These are phyloP conservation scores for Epinotia bilunana DNA, from an alignment of 2,888 invertebrate genomes.

Conservation along the genomic window DNA sequence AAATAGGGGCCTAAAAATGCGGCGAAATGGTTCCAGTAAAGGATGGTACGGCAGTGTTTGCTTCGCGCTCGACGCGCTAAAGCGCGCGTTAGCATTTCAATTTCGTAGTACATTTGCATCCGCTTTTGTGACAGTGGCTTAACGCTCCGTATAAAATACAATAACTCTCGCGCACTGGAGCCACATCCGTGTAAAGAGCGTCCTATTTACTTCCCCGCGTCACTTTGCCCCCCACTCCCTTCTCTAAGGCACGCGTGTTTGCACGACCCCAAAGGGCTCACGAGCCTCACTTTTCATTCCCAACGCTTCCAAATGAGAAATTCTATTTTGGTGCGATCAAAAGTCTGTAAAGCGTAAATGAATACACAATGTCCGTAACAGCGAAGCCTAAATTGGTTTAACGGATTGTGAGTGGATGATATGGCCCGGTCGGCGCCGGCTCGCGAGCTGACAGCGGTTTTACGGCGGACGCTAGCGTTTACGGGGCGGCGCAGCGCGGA, in stretches of 20 bases:
- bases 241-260: slow-evolving; percentile 12
- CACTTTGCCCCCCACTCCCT: slow-evolving; percentile 6
- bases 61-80: no score
- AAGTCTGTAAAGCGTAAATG: slow-evolving; percentile 39
- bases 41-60: no score
- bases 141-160: slow-evolving; percentile 18
- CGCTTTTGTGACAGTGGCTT: background rate
- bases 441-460: slow-evolving; percentile 2
- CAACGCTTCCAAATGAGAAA: slow-evolving; percentile 38
- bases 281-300: slow-evolving; percentile 39
- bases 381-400: slow-evolving; percentile 40
- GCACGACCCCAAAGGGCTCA: slow-evolving; percentile 23
- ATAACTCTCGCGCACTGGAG: slow-evolving; percentile 11
- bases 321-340: slow-evolving; percentile 36
- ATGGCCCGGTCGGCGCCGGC: background rate
- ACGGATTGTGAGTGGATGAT: slow-evolving; percentile 22
- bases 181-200: background rate
- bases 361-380: slow-evolving; percentile 40
- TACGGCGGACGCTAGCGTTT: slow-evolving; percentile 5
- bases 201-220: slow-evolving; percentile 15
- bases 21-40: no score
- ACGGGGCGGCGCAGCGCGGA: background rate
- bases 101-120: background rate
- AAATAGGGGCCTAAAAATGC: no score
- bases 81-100: background rate